Base-by-base conservation (phyloP, 2,113 vertebrate species). In the Gorsachius goisagi region DNA sequence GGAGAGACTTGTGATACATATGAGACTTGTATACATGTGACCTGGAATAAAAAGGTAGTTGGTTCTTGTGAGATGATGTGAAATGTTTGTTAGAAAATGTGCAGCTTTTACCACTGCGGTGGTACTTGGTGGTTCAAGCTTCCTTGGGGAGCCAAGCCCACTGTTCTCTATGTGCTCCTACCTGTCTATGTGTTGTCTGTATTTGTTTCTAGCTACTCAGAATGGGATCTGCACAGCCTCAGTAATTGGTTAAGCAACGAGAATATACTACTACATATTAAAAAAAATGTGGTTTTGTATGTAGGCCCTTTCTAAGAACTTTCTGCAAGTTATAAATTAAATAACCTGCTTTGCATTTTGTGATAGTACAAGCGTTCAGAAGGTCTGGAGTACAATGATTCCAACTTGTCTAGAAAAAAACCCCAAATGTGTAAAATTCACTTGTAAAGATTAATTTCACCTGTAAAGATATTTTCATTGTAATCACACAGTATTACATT, bases 61-160 rank as follows among this genome's bases (percentile, higher is more conserved):
- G 18, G 11, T 28, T 86, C 55, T 58, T 53, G 13, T 18, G 62
- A 68, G 47, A 10, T 47, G 15, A 47, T 59, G 49, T 74, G 19
- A 77, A 60, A 47, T 32, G 19, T 76, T 52, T 69, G 7, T 20
- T 69, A 13, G 35, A 68, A 83, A 76, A 73, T 9, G 11, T 44
- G 15, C 8, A 44, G 5, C 18, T 77, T 64, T 33, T 69, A 14
- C n/a, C 0, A 0, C 21, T 69, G 2, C 18, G 9, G 26, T 73
- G 33, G n/a, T 77, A n/a, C n/a, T 28, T 50, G 16, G 41, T 26
- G 74, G 7, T 62, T 92, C 9, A 33, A 0, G 7, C 35, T 62
- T 74, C 19, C 9, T 0, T 18, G 15, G 13, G 13, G 19, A 90
- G n/a, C 28, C 32, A 41, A 47, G 4, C 15, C 5, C 0, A 1